These are phyloP conservation scores for Ochotona curzoniae DNA, from an alignment of 2,113 vertebrate species.

Conservation along the genomic window DNA sequence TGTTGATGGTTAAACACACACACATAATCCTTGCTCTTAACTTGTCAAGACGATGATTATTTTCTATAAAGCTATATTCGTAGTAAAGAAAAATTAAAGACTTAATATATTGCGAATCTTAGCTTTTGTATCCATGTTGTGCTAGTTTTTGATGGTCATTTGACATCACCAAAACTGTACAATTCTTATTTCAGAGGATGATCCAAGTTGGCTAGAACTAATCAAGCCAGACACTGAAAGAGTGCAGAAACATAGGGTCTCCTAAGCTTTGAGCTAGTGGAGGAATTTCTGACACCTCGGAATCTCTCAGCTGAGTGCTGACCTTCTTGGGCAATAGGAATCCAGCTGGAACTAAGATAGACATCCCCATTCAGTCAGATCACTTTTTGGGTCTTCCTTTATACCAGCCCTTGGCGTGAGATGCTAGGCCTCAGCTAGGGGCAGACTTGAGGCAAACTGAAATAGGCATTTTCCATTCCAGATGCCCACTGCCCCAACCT, in stretches of 20 bases:
- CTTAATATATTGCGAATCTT: not conserved
- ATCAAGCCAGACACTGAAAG: not conserved
- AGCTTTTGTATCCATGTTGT: not conserved
- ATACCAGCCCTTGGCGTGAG: rapidly evolving
- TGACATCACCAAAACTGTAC: not conserved
- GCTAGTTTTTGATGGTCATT: not conserved
- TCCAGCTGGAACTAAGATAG: not conserved
- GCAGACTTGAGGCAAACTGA: not conserved
- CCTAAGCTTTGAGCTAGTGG: no score
- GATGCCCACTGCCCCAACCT: not conserved
- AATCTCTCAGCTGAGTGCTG: not conserved
- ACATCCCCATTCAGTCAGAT: not conserved
- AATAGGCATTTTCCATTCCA: not conserved
- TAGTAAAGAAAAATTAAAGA: not conserved
- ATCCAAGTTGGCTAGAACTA: not conserved
- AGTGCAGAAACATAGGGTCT: not conserved
- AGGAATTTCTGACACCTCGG: not conserved
- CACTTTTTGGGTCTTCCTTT: not conserved
- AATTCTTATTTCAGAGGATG: conserved; percentile 7
- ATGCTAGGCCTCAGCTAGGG: not conserved
- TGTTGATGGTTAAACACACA: not conserved
- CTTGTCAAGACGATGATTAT: not conserved
- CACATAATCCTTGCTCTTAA: not conserved
- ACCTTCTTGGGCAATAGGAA: not conserved
- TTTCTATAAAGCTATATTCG: not conserved